Evolutionary conservation across 1,140 invertebrate species (phyloP).

Genomic region (Dreissena rostriformis): DNA sequence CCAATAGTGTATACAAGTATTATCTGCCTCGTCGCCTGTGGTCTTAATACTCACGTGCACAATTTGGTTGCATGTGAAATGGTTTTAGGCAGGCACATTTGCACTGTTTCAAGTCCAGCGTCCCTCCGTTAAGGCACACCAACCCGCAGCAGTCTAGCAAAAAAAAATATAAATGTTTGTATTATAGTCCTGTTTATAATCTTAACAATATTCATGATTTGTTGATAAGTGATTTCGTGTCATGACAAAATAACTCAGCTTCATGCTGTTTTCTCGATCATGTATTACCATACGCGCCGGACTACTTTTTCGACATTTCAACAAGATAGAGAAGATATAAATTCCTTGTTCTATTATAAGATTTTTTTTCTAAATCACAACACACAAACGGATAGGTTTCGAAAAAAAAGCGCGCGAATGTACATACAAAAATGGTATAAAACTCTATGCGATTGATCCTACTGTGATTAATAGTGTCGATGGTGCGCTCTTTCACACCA

Average conservation of each 20-base stretch:
- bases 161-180: background rate
- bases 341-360: no score
- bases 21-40: no score
- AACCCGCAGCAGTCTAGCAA: conserved; percentile 21
- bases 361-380: no score
- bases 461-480: no score
- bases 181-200: background rate
- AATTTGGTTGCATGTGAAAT: conserved; percentile 9
- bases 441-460: no score
- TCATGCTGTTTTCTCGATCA: no score
- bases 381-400: no score
- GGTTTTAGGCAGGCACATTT: background rate
- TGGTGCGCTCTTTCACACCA: no score
- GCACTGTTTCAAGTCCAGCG: conserved; percentile 24
- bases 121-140: conserved; percentile 29
- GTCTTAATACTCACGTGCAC: conserved; percentile 22
- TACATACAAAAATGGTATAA: no score
- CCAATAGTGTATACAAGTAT: no score
- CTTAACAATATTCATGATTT: background rate
- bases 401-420: no score
- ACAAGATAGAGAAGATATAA: no score
- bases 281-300: background rate
- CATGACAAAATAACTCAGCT: background rate
- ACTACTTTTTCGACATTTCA: background rate
- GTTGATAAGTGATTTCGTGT: background rate